Evolutionary conservation across 2,797 vertebrate species (phyloP).

Genomic region (Todus mexicanus): DNA sequence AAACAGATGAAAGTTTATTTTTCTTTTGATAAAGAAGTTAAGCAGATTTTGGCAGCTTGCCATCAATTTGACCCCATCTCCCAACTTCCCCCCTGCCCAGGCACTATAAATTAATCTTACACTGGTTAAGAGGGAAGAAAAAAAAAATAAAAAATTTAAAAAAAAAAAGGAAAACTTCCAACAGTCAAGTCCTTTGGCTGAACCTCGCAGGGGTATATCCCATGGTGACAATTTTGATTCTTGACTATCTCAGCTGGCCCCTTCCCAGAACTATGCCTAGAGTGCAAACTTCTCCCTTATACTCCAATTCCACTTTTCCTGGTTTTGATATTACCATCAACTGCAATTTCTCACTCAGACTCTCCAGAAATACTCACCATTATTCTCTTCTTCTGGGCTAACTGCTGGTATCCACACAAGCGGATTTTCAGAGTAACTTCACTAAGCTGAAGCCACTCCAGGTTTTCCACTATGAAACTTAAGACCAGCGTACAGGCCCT

Average conservation of each 20-base stretch:
- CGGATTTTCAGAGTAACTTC: background rate
- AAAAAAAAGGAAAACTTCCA: constrained; percentile 18
- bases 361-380: background rate
- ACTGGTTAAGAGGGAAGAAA: background rate
- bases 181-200: constrained; percentile 62
- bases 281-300: background rate
- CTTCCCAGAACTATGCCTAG: background rate
- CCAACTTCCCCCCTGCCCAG: background rate
- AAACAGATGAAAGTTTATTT: constrained; percentile 49
- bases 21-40: constrained; percentile 59
- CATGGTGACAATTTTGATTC: constrained; percentile 6
- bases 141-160: background rate
- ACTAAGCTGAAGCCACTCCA: background rate
- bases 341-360: background rate
- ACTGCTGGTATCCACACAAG: background rate
- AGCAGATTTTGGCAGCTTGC: constrained; percentile 45
- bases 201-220: constrained; percentile 44
- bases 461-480: background rate
- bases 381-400: background rate
- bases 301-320: background rate
- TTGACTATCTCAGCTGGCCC: background rate
- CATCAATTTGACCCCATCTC: constrained; percentile 25
- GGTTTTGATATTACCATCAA: background rate
- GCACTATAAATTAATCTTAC: constrained; percentile 56
- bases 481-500: background rate